phyloP scores from a whole-genome alignment of 37 sponge, comb jelly and placozoan species.

The Eunapius fragilis region DNA sequence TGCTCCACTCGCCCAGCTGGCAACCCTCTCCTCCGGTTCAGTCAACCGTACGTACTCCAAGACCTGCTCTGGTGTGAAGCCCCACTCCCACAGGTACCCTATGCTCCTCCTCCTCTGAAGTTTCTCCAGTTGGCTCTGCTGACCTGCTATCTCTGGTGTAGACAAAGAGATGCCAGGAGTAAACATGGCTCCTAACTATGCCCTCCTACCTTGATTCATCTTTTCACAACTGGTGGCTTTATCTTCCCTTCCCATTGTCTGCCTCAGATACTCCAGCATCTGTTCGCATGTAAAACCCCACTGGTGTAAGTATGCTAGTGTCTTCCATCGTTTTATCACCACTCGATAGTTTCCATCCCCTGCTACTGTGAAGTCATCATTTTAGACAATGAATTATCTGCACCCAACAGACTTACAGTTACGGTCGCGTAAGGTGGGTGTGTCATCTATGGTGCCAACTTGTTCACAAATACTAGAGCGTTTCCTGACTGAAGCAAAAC shows the following conservation, averaged over 20 bases:
- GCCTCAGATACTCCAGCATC: not conserved
- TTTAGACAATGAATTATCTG: no score
- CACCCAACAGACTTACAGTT: no score
- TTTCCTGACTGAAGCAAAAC: no score
- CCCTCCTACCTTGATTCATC: not conserved
- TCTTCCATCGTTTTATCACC: not conserved
- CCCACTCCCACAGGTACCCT: not conserved
- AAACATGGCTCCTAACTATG: no score
- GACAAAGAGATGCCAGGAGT: not conserved
- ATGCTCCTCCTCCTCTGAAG: not conserved
- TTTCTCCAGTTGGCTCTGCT: not conserved
- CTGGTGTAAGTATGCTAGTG: not conserved
- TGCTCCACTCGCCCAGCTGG: no score
- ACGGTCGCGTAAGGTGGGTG: no score
- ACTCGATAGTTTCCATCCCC: no score
- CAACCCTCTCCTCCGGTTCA: not conserved
- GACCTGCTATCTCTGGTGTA: not conserved
- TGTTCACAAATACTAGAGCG: no score
- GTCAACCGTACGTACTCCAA: not conserved
- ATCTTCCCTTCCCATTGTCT: not conserved
- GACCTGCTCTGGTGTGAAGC: not conserved
- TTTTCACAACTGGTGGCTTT: not conserved
- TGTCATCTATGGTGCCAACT: no score
- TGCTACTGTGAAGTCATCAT: no score
- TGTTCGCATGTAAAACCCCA: not conserved